A percentile compares a stretch with the other conserved stretches of the same genome.
These are phyloP conservation scores for Glyptemys insculpta DNA, from an alignment of 2,797 vertebrate genomes.

Conservation along the genomic window DNA sequence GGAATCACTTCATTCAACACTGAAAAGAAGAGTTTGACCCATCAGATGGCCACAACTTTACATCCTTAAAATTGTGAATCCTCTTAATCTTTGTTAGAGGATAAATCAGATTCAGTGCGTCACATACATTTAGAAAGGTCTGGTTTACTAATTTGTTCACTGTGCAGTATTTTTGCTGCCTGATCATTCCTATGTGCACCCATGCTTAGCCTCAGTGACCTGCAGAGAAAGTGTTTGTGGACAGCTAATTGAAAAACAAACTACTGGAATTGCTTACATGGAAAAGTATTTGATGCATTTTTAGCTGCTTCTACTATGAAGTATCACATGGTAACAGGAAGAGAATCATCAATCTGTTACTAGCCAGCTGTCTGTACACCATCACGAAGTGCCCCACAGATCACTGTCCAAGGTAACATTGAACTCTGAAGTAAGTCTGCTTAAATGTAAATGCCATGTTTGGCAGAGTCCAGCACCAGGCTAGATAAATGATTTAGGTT, in stretches of 20 bases:
- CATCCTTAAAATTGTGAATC: background rate
- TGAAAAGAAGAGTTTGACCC: background rate
- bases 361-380: background rate
- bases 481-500: background rate
- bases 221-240: background rate
- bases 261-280: background rate
- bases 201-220: background rate
- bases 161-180: background rate
- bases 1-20: background rate
- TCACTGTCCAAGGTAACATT: background rate
- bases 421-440: background rate
- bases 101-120: background rate
- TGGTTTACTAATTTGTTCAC: background rate
- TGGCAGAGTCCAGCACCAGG: rapidly evolving
- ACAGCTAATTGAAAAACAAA: background rate
- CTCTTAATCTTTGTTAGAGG: background rate
- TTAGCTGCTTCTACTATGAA: background rate
- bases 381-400: background rate
- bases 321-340: background rate
- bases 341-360: rapidly evolving
- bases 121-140: background rate
- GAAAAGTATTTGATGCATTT: background rate
- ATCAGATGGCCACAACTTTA: background rate
- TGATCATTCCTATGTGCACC: background rate
- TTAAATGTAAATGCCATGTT: background rate